These are phyloP conservation scores for Amiota communis DNA, from an alignment of 2,888 invertebrate species.

Conservation along the genomic window DNA sequence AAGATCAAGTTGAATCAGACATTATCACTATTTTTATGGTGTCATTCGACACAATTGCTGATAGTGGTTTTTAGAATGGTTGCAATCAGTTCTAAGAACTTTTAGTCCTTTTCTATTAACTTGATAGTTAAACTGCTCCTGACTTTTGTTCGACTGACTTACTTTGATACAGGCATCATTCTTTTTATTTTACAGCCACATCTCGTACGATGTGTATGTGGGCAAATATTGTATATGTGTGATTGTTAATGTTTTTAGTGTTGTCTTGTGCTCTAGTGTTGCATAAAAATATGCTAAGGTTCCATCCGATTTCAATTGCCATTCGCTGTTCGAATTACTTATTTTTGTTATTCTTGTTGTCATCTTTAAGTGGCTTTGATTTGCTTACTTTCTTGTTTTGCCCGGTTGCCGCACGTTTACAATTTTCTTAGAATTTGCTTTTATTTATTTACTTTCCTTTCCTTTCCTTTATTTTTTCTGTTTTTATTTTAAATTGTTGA, in stretches of 20 bases:
- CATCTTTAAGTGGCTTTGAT: constrained; percentile 49
- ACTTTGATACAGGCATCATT: too few species aligned
- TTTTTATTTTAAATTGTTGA: neutral
- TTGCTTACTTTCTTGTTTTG: constrained; percentile 30
- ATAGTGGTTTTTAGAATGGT: too few species aligned
- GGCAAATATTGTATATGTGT: too few species aligned
- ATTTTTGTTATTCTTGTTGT: constrained; percentile 2
- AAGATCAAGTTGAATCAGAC: too few species aligned
- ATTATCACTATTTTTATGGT: too few species aligned
- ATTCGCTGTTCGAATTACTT: neutral
- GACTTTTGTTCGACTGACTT: too few species aligned
- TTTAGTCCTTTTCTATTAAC: too few species aligned
- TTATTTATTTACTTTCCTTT: neutral
- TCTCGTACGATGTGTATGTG: neutral
- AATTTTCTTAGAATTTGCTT: constrained; percentile 34
- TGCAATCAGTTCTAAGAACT: too few species aligned
- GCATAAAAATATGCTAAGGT: neutral
- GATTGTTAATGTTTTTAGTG: constrained; percentile 30
- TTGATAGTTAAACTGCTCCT: too few species aligned
- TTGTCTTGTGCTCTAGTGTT: neutral
- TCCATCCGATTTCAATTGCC: neutral
- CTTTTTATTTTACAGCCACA: too few species aligned
- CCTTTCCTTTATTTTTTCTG: neutral
- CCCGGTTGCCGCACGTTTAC: constrained; percentile 29
- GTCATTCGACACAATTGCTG: too few species aligned